Percentiles rank a stretch among this genome's conserved stretches.
Evolutionary conservation across 2,113 vertebrate genomes (phyloP).

Genomic region (Elephantulus edwardii): DNA sequence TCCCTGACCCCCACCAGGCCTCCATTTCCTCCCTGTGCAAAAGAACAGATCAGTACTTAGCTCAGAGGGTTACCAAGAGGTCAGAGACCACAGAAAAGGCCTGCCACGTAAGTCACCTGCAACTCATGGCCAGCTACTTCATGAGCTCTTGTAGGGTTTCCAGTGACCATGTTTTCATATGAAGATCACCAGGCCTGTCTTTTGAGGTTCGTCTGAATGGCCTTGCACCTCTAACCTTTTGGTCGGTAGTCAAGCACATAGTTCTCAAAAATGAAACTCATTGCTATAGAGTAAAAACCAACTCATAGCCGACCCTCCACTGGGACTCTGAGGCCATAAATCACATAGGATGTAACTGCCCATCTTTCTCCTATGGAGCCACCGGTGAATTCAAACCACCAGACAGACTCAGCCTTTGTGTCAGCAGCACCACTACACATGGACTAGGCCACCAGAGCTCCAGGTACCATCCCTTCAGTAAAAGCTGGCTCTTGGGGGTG

Average conservation of each 20-base stretch:
- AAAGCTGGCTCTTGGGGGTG: background rate
- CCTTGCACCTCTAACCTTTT: no score
- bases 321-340: no score
- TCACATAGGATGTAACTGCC: no score
- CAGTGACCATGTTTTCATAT: no score
- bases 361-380: no score
- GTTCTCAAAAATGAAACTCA: no score
- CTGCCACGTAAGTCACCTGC: background rate
- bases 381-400: background rate
- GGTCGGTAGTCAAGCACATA: no score
- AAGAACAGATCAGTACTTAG: background rate
- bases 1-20: background rate
- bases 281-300: no score
- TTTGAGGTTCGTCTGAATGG: background rate
- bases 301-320: no score
- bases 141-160: background rate
- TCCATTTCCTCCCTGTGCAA: background rate
- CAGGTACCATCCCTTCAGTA: no score
- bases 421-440: background rate
- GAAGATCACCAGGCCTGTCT: background rate
- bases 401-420: no score
- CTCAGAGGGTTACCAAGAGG: background rate
- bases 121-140: background rate
- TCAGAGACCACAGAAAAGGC: background rate
- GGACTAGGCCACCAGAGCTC: no score